These are phyloP conservation scores for Ramphastos sulfuratus DNA, from an alignment of 2,113 vertebrate species.

Conservation along the genomic window DNA sequence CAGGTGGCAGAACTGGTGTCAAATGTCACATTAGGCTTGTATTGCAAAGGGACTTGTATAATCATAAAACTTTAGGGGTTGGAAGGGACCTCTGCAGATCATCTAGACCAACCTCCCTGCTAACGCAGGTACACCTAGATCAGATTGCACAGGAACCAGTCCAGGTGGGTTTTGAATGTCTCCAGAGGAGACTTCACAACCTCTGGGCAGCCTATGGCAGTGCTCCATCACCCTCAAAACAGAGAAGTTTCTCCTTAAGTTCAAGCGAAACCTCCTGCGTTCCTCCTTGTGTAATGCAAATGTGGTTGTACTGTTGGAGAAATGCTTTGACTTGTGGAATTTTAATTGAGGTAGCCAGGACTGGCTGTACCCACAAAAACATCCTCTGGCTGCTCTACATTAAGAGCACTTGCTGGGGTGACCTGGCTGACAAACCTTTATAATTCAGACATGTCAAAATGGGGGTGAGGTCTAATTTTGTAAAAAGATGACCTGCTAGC, in stretches of 20 bases:
- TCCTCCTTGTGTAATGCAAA: background rate
- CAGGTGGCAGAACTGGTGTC: accelerated
- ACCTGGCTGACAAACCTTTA: background rate
- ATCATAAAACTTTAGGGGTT: too few species aligned
- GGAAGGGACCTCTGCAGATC: too few species aligned
- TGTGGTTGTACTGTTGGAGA: background rate
- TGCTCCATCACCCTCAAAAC: too few species aligned
- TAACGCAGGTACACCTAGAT: too few species aligned
- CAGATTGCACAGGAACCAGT: too few species aligned
- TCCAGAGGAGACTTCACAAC: too few species aligned
- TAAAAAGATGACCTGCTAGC: background rate
- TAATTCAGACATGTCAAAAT: background rate
- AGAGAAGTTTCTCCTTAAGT: too few species aligned
- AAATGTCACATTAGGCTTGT: background rate
- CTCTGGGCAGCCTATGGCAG: too few species aligned
- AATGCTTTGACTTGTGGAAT: background rate
- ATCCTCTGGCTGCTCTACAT: background rate
- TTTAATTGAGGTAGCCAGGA: background rate
- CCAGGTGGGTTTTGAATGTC: too few species aligned
- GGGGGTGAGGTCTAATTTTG: background rate
- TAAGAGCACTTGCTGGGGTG: background rate
- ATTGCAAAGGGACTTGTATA: background rate
- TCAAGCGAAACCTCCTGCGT: too few species aligned
- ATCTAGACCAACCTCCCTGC: too few species aligned
- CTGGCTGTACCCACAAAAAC: background rate